Percentiles rank a stretch among this genome's conserved stretches.
These are phyloP conservation scores for Drosophila pseudotakahashii DNA, from an alignment of 2,888 invertebrate genomes.

Conservation along the genomic window DNA sequence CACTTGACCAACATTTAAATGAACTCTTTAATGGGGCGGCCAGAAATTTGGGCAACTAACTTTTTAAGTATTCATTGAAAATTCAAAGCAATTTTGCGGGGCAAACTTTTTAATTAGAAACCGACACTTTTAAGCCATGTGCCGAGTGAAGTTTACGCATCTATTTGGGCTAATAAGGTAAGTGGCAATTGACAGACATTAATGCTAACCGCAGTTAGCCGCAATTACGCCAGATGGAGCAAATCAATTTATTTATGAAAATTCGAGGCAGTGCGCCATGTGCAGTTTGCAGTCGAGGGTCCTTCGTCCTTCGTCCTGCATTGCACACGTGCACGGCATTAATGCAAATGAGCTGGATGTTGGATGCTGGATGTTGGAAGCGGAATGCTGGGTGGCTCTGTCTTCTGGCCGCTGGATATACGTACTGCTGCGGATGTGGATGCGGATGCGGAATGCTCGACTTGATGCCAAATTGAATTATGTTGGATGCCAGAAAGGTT, in stretches of 20 bases:
- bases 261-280: conserved; percentile 39
- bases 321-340: conserved; percentile 66
- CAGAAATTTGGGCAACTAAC: not conserved
- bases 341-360: conserved; percentile 63
- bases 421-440: conserved; percentile 24
- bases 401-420: conserved; percentile 4
- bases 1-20: too few species aligned
- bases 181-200: conserved; percentile 26
- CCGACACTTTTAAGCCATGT: not conserved
- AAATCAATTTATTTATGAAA: conserved; percentile 66
- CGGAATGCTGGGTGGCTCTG: not conserved
- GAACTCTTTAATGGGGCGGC: not conserved
- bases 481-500: conserved; percentile 75
- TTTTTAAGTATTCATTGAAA: not conserved
- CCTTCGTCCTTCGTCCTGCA: conserved; percentile 15
- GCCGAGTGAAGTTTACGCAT: conserved; percentile 1
- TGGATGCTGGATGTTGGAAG: conserved; percentile 8
- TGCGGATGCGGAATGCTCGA: conserved; percentile 43
- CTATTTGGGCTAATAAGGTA: conserved; percentile 11
- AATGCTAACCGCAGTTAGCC: conserved; percentile 39
- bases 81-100: not conserved
- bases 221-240: conserved; percentile 51
- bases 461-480: conserved; percentile 73
- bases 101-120: not conserved
- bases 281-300: conserved; percentile 3